Evolutionary conservation across 1,140 invertebrate species (phyloP).

Genomic region (Drosophila pseudoananassae): DNA sequence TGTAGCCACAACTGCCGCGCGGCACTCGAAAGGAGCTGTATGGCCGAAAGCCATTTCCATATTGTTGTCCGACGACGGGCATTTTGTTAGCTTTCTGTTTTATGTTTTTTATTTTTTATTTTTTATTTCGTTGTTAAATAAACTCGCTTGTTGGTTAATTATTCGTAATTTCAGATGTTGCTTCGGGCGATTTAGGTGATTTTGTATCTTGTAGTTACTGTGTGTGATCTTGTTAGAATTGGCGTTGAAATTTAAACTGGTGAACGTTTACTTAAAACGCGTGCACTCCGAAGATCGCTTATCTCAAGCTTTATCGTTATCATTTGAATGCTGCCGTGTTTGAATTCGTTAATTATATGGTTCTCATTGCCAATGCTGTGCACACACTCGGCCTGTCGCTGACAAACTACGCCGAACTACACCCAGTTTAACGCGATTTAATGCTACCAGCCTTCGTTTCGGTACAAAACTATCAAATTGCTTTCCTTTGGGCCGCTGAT

Average conservation of each 20-base stretch:
- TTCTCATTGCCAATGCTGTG: constrained; percentile 68
- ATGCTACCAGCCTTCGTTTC: constrained; percentile 25
- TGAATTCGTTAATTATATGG: constrained; percentile 28
- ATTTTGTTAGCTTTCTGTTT: constrained; percentile 71
- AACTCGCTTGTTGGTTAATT: constrained; percentile 44
- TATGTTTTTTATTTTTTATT: neutral
- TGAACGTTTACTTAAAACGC: constrained; percentile 73
- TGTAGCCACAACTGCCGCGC: constrained; percentile 62
- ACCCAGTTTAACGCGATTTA: constrained; percentile 13
- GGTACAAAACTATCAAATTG: constrained; percentile 60
- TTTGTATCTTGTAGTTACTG: constrained; percentile 7
- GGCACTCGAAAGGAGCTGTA: constrained; percentile 82
- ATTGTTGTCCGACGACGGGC: constrained; percentile 81
- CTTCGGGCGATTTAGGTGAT: constrained; percentile 17
- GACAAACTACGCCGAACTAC: constrained; percentile 19
- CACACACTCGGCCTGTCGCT: constrained; percentile 51
- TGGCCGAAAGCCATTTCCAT: constrained; percentile 72
- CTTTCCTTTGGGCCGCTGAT: constrained; percentile 19
- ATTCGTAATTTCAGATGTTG: constrained; percentile 52
- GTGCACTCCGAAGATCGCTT: constrained; percentile 55
- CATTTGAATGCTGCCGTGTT: constrained; percentile 44
- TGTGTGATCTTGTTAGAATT: constrained; percentile 29
- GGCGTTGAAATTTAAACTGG: constrained; percentile 73
- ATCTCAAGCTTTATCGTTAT: constrained; percentile 58
- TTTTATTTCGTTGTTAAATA: constrained; percentile 46